Evolutionary conservation across 2,797 vertebrate genomes (phyloP).

Genomic region (Phoeniculus purpureus): DNA sequence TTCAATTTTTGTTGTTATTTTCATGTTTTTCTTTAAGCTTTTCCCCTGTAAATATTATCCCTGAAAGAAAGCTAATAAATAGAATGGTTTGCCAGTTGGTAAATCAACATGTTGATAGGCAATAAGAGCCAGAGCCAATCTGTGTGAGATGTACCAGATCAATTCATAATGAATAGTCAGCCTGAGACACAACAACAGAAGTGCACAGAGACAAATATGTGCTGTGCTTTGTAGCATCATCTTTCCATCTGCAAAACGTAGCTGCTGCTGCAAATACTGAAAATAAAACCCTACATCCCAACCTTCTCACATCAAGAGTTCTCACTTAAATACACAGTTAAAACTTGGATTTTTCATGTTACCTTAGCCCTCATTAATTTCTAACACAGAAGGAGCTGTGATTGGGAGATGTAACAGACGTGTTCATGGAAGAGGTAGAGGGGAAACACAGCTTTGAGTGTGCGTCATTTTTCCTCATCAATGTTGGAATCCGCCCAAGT

Average conservation of each 20-base stretch:
- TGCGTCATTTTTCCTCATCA: background rate
- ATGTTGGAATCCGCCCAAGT: background rate
- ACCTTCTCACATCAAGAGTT: background rate
- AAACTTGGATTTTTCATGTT: background rate
- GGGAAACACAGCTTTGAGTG: background rate
- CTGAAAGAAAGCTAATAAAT: background rate
- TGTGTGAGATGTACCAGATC: background rate
- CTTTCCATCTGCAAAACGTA: conserved; percentile 23
- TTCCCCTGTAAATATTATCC: background rate
- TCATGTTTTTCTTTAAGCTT: background rate
- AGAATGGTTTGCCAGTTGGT: conserved; percentile 2
- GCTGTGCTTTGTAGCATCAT: background rate
- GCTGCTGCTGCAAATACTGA: background rate
- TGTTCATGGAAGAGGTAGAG: background rate
- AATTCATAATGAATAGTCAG: conserved; percentile 26
- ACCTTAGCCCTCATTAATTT: background rate
- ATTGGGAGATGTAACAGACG: background rate
- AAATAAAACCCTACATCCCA: background rate
- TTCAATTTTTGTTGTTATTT: background rate
- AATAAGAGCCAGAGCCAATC: background rate
- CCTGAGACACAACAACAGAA: background rate
- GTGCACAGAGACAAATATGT: background rate
- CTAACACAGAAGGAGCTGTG: background rate
- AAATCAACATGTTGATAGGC: background rate
- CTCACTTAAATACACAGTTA: background rate